Percentiles rank a stretch among this genome's conserved stretches.
phyloP scores from a whole-genome alignment of 2,113 vertebrate genomes.

The Vidua chalybeata region DNA sequence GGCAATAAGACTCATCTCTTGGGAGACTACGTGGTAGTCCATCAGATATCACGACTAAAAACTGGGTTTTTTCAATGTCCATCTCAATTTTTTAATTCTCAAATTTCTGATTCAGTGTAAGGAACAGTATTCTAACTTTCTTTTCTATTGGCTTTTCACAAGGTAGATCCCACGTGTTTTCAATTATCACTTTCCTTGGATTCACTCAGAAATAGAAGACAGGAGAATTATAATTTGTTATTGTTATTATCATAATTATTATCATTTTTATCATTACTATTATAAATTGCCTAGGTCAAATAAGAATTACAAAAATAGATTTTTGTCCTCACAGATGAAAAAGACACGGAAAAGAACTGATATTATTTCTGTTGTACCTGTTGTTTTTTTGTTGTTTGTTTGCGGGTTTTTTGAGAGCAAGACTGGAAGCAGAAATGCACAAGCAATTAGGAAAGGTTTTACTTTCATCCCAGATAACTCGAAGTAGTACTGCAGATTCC shows the following conservation, averaged over 20 bases:
- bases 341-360: neutral
- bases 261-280: neutral
- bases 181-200: neutral
- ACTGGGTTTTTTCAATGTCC: neutral
- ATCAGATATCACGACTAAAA: neutral
- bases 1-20: neutral
- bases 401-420: neutral
- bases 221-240: neutral
- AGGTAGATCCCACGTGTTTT: neutral
- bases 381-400: neutral
- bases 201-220: neutral
- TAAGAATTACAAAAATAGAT: neutral
- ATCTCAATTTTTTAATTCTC: neutral
- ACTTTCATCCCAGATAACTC: constrained; percentile 27
- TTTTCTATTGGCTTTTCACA: neutral
- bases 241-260: too few relatives aligned
- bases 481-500: constrained; percentile 10
- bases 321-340: neutral
- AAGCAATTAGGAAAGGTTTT: constrained; percentile 39
- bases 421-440: neutral
- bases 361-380: neutral
- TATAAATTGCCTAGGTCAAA: neutral
- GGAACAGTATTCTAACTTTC: neutral
- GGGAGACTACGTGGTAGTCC: neutral
- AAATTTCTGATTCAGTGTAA: neutral